Conservation (phyloP, 2,797 vertebrate species). For the Brachyalestes nurse region DNA sequence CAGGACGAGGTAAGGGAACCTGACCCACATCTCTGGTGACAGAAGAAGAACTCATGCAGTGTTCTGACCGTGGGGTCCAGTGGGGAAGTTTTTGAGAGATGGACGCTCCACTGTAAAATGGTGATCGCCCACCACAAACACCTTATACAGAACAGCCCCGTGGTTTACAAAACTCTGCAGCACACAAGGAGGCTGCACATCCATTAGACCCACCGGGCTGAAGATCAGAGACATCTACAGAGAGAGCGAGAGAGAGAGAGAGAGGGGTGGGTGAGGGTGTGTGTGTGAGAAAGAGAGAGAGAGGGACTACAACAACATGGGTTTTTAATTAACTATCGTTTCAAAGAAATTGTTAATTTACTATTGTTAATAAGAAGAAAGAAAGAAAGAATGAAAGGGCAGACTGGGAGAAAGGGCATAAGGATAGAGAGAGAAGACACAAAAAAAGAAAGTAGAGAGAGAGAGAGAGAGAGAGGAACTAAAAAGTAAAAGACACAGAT, state of each 20-base stretch:
- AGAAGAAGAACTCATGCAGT: neutral
- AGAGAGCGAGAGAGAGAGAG: slow-evolving; percentile 74
- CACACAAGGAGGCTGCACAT: slow-evolving; percentile 74
- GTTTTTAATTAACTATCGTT: too few species aligned
- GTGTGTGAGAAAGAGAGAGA: too few species aligned
- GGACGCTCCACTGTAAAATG: slow-evolving; percentile 79
- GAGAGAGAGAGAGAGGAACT: too few species aligned
- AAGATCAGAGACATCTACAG: slow-evolving; percentile 62
- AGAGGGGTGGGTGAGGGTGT: too few species aligned
- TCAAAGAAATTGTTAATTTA: too few species aligned
- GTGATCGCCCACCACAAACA: slow-evolving; percentile 79
- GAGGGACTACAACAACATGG: too few species aligned
- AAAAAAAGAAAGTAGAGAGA: too few species aligned
- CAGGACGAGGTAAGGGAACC: neutral
- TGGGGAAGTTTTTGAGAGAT: slow-evolving; percentile 79
- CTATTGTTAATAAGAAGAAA: too few species aligned
- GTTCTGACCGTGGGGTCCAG: slow-evolving; percentile 75
- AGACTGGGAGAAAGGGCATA: too few species aligned
- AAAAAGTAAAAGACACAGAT: too few species aligned
- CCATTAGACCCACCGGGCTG: slow-evolving; percentile 65
- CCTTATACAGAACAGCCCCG: slow-evolving; percentile 78
- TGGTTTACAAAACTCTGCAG: slow-evolving; percentile 83
- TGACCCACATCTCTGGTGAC: too few species aligned
- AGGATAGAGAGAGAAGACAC: too few species aligned
- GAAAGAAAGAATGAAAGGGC: neutral